Conservation (phyloP, 2,888 invertebrate genomes). For the Xestobium rufovillosum region DNA sequence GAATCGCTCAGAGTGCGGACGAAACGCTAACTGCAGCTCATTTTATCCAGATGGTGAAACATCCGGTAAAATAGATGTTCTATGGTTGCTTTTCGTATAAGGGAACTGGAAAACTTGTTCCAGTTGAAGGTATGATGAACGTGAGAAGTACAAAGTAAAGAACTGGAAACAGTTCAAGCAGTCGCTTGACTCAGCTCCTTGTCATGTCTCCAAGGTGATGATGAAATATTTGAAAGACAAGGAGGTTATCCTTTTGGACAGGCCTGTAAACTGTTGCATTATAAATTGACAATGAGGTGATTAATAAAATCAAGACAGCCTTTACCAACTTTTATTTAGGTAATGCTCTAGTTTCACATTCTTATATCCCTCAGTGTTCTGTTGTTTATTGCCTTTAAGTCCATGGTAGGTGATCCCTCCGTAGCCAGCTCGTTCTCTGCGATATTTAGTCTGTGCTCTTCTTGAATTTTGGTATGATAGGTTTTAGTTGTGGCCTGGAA, state of each 20-base stretch:
- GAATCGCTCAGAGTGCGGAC: constrained; percentile 8
- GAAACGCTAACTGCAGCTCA: constrained; percentile 9
- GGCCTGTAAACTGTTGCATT: constrained; percentile 4
- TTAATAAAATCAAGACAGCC: too few relatives aligned
- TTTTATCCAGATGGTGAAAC: neutral
- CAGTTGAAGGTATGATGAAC: constrained; percentile 5
- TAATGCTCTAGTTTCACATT: too few relatives aligned
- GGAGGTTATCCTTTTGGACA: constrained; percentile 1
- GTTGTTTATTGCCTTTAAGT: too few relatives aligned
- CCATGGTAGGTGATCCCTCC: too few relatives aligned
- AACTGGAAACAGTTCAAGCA: constrained; percentile 7
- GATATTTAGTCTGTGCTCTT: too few relatives aligned
- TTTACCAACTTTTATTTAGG: too few relatives aligned
- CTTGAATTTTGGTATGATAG: too few relatives aligned
- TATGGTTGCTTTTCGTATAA: neutral
- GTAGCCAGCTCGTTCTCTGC: too few relatives aligned
- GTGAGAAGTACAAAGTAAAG: constrained; percentile 2
- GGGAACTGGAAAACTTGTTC: neutral
- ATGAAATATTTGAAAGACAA: constrained; percentile 14
- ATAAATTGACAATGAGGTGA: too few relatives aligned
- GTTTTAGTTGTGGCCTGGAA: too few relatives aligned
- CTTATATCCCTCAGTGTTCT: too few relatives aligned
- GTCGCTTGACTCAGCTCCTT: constrained; percentile 10
- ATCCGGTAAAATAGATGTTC: constrained; percentile 3
- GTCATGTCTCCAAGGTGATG: constrained; percentile 11